These are phyloP conservation scores for Rugalucina vietnamica DNA, from an alignment of 2,888 invertebrate genomes.

Conservation along the genomic window DNA sequence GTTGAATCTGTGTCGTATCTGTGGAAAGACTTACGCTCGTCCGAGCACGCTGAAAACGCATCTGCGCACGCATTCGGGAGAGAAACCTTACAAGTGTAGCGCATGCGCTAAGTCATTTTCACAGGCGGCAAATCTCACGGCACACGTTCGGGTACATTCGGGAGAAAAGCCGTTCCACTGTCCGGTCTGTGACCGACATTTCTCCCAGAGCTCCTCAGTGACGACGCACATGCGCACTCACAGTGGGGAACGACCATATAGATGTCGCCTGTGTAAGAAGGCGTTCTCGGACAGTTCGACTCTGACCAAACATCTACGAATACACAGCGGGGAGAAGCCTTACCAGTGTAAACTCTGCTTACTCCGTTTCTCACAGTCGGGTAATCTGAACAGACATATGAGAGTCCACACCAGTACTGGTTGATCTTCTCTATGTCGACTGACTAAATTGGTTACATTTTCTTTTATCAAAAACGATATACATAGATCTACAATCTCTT, in stretches of 20 bases:
- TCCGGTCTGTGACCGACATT: slow-evolving; percentile 97
- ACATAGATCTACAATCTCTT: neutral
- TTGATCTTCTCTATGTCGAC: too few species aligned
- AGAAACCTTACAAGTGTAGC: slow-evolving; percentile 90
- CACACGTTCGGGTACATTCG: slow-evolving; percentile 97
- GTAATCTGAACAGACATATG: slow-evolving; percentile 99
- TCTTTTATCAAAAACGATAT: neutral
- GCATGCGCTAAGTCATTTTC: slow-evolving; percentile 97
- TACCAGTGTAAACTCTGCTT: slow-evolving; percentile 98
- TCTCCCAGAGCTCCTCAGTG: slow-evolving; percentile 96
- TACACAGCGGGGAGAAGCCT: slow-evolving; percentile 92
- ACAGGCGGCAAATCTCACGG: slow-evolving; percentile 99
- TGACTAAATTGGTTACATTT: neutral
- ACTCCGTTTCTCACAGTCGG: slow-evolving; percentile 98
- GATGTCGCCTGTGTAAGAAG: slow-evolving; percentile 98
- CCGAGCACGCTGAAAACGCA: slow-evolving; percentile 99
- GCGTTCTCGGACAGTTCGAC: slow-evolving; percentile 99
- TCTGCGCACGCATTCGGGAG: slow-evolving; percentile 97
- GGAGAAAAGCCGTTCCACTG: slow-evolving; percentile 99
- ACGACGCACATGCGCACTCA: slow-evolving; percentile 99
- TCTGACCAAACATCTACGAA: slow-evolving; percentile 97
- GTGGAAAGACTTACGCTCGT: slow-evolving; percentile 97
- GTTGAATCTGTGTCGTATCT: slow-evolving; percentile 94
- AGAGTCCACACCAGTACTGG: slow-evolving; percentile 90
- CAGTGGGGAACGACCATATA: slow-evolving; percentile 99